phyloP scores from a whole-genome alignment of 2,113 vertebrate species.

The Miniopterus natalensis region DNA sequence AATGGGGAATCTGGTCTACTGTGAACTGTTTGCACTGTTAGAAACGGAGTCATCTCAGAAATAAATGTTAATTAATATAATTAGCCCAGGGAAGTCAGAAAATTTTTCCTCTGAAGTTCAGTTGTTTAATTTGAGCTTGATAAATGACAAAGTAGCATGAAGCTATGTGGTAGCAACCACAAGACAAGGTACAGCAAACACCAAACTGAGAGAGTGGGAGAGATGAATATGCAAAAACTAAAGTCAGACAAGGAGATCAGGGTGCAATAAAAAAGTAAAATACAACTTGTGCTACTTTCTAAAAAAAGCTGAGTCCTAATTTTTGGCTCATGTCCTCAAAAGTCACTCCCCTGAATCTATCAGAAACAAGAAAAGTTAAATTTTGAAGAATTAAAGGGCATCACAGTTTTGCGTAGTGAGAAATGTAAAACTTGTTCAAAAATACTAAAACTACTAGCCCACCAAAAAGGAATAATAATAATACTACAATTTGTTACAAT shows the following conservation, averaged over 20 bases:
- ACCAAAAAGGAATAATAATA: neutral
- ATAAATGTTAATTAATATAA: neutral
- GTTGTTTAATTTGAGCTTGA: slow-evolving; percentile 35
- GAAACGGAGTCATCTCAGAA: neutral
- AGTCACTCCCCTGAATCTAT: neutral
- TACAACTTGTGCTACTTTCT: neutral
- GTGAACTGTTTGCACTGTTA: neutral
- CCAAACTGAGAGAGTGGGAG: neutral
- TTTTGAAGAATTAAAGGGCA: neutral
- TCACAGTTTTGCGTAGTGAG: slow-evolving; percentile 30
- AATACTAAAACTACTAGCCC: neutral
- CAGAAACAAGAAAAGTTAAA: slow-evolving; percentile 18
- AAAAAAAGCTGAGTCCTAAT: neutral
- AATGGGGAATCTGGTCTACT: neutral
- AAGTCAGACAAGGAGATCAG: neutral
- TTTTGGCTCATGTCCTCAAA: neutral
- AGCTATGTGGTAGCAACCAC: neutral
- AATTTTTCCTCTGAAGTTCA: neutral
- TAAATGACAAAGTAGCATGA: neutral
- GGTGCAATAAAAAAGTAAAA: neutral
- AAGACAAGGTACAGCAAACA: neutral
- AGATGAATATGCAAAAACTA: neutral
- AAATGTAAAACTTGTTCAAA: neutral
- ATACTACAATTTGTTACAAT: neutral
- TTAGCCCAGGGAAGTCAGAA: slow-evolving; percentile 14